These are phyloP conservation scores for Diadophis punctatus DNA, from an alignment of 2,113 vertebrate genomes.

Conservation along the genomic window DNA sequence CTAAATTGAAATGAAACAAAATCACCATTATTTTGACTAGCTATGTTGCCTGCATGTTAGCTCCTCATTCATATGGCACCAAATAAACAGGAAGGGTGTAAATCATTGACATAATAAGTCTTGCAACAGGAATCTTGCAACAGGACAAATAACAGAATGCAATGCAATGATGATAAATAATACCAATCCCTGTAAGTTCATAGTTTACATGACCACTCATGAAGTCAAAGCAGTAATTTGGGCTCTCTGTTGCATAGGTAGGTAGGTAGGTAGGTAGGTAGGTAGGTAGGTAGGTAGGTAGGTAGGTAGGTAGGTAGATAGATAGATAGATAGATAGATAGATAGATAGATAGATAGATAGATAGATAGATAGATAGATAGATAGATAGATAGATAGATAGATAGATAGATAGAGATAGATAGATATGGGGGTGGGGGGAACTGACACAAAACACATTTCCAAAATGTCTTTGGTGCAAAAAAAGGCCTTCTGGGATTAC, in stretches of 20 bases:
- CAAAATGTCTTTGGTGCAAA: background rate
- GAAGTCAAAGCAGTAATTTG: background rate
- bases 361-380: too few relatives aligned
- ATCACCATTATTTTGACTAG: background rate
- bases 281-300: too few relatives aligned
- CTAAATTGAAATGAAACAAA: background rate
- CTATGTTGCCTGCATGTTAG: background rate
- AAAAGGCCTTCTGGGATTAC: background rate
- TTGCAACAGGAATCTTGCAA: background rate
- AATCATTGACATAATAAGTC: background rate
- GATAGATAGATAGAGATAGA: too few relatives aligned
- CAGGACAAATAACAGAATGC: background rate
- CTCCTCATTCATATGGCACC: background rate
- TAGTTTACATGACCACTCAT: background rate
- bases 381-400: too few relatives aligned
- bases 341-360: too few relatives aligned
- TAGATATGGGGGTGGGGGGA: background rate
- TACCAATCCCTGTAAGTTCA: background rate
- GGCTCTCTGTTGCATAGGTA: background rate
- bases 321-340: too few relatives aligned
- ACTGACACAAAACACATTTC: background rate
- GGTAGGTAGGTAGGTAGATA: too few relatives aligned
- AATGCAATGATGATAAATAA: background rate
- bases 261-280: too few relatives aligned
- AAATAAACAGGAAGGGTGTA: background rate